A percentile compares a stretch with the other conserved stretches of the same genome.
phyloP scores from a whole-genome alignment of 2,797 vertebrate species.

The Eupleurogrammus muticus region DNA sequence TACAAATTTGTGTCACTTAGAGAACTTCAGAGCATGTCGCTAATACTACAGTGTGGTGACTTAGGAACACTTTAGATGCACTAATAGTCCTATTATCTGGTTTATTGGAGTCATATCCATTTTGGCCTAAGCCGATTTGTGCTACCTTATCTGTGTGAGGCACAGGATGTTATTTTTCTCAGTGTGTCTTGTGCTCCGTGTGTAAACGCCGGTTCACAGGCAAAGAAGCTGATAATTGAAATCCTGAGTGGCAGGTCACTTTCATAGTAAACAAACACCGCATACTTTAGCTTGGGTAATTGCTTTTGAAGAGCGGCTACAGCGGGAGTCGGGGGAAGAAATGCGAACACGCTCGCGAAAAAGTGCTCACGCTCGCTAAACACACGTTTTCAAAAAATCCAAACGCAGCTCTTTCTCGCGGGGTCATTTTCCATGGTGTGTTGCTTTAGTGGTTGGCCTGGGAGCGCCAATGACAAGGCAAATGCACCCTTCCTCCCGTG shows the following conservation, averaged over 20 bases:
- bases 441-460: slow-evolving; percentile 53
- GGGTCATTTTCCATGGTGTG: slow-evolving; percentile 63
- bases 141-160: slow-evolving; percentile 49
- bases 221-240: slow-evolving; percentile 72
- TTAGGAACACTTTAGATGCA: slow-evolving; percentile 31
- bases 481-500: slow-evolving; percentile 34
- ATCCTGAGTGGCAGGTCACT: slow-evolving; percentile 75
- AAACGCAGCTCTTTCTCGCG: slow-evolving; percentile 47
- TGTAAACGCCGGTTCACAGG: slow-evolving; percentile 43
- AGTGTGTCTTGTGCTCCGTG: neutral
- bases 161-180: slow-evolving; percentile 42
- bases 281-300: slow-evolving; percentile 66
- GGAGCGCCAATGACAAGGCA: slow-evolving; percentile 63
- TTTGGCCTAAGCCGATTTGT: slow-evolving; percentile 29
- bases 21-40: neutral
- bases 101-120: slow-evolving; percentile 46
- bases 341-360: slow-evolving; percentile 27
- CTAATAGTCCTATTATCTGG: slow-evolving; percentile 44
- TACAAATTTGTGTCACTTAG: neutral
- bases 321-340: slow-evolving; percentile 4
- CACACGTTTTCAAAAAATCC: slow-evolving; percentile 11
- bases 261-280: slow-evolving; percentile 73
- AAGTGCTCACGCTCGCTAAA: slow-evolving; percentile 11
- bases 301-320: slow-evolving; percentile 64
- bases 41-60: neutral